Evolutionary conservation across 1,140 invertebrate genomes (phyloP), one percentile per base, ranked within the genome.

Genomic region (Trichogramma pretiosum): DNA sequence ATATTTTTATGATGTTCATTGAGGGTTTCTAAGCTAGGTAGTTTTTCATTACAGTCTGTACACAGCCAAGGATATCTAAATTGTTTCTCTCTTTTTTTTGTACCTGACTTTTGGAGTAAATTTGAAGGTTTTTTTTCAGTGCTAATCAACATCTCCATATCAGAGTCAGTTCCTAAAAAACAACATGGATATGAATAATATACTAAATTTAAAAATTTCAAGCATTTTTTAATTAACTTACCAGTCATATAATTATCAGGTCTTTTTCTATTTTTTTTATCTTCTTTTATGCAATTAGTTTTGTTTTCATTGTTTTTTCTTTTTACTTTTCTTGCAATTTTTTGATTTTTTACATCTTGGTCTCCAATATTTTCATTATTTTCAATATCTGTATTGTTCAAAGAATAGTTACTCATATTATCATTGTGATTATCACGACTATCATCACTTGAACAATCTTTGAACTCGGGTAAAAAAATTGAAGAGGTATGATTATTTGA

Each of bases 21-120:
- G 11, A 80, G 56, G 35, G 71, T 66, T 50, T 75, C 69, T 24
- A 75, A 61, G 52, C 67, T 73, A 42, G 65, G 60, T 24, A 77
- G 59, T 55, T 70, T 72, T 22, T 70, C 66, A 50, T 74, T 64
- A 57, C 78, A 80, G 45, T 76, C 74, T 11, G 69, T 74, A 52
- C 78, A 80, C 43, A 73, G 61, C 76, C 76, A 79, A 1, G 72
- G 70, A 65, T 77, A 76, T 22, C 66, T 60, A n/a, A 73, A 63
- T 50, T 75, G 67, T 19, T 8, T 46, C n/a, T 46, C 59, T 17
- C 50, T 50, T 18, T 56, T 55, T 50, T 64, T 64, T 22, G 51
- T 54, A 24, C 46, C 57, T 5, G 51, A 43, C 32, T 62, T 63
- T 34, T 49, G 30, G 1, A 28, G 26, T 44, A 58, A 23, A 7